Evolutionary conservation across 2,113 vertebrate species (phyloP).

Genomic region (Hystrix cristata): DNA sequence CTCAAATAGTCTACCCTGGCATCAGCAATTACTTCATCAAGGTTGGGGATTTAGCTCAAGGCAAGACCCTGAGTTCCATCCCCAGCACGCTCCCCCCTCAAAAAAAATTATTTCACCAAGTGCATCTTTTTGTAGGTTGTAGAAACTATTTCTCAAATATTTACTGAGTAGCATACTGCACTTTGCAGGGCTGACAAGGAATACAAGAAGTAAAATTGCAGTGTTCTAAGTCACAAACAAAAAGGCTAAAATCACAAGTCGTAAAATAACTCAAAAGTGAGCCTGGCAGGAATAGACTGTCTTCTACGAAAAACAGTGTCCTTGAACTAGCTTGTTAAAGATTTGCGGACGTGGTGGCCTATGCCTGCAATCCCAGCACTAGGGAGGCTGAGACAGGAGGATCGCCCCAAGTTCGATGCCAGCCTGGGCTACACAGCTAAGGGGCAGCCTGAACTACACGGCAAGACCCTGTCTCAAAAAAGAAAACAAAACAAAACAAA

Average conservation of each 20-base stretch:
- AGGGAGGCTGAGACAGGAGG: too few relatives aligned
- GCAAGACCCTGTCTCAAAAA: too few relatives aligned
- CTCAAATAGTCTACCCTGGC: slow-evolving; percentile 26
- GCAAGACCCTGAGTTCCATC: too few relatives aligned
- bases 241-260: slow-evolving; percentile 1
- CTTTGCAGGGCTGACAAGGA: slow-evolving; percentile 14
- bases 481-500: too few relatives aligned
- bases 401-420: too few relatives aligned
- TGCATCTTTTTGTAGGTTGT: neutral
- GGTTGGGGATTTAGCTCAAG: too few relatives aligned
- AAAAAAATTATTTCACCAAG: slow-evolving; percentile 41
- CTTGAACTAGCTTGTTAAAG: slow-evolving; percentile 48
- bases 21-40: slow-evolving; percentile 59
- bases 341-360: neutral
- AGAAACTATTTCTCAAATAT: slow-evolving; percentile 21
- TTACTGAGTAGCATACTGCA: slow-evolving; percentile 3
- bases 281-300: neutral
- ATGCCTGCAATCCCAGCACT: too few relatives aligned
- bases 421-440: too few relatives aligned
- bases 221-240: neutral
- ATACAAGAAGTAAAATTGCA: slow-evolving; percentile 27
- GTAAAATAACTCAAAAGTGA: slow-evolving; percentile 10
- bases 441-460: too few relatives aligned
- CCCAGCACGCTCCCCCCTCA: too few relatives aligned
- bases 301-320: slow-evolving; percentile 39